Base-by-base conservation (phyloP, 2,113 vertebrate genomes). In the Campylorhamphus procurvoides region DNA sequence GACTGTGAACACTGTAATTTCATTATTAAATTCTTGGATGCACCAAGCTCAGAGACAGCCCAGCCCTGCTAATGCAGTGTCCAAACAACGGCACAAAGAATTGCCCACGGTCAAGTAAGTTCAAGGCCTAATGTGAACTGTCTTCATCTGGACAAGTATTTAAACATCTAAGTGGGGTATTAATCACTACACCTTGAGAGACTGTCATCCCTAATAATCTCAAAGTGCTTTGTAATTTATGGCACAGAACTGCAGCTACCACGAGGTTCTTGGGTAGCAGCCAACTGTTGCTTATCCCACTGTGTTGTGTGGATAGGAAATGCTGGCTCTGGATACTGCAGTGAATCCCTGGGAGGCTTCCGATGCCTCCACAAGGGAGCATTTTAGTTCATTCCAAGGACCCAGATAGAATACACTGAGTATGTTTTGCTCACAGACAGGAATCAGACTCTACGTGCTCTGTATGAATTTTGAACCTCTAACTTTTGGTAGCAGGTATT, bases 151-250 rank as follows among this genome's bases (percentile, higher is more conserved):
- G 79, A 82, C 90, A 90, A 90, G 80, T 62, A 63, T 76, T 94
- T 88, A 88, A 94, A 89, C 63, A 81, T 63, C 25, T 67, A 90
- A 92, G 83, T 40, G 83, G 17, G 12, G 59, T 35, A 89, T 84
- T 78, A 92, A 91, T 88, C 76, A 75, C 49, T 46, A 80, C 77
- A 94, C 80, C 88, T 90, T 33, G 52, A 92, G 69, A 87, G 64
- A 60, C 80, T 72, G 64, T 53, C 52, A 84, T 46, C 83, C 76
- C 81, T 84, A 92, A 95, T 74, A 82, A 88, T 49, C 53, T 50
- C 62, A 35, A 63, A 95, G 92, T 81, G 80, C 86, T 81, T 50
- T 75, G 93, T 71, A 77, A 94, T 84, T 94, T 79, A 89, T 58
- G 66, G 81, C 87, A 89, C 6, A 35, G 66, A 82, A 73, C 22